Conservation (phyloP, 1,140 invertebrate species). For the Archegozetes longisetosus region DNA sequence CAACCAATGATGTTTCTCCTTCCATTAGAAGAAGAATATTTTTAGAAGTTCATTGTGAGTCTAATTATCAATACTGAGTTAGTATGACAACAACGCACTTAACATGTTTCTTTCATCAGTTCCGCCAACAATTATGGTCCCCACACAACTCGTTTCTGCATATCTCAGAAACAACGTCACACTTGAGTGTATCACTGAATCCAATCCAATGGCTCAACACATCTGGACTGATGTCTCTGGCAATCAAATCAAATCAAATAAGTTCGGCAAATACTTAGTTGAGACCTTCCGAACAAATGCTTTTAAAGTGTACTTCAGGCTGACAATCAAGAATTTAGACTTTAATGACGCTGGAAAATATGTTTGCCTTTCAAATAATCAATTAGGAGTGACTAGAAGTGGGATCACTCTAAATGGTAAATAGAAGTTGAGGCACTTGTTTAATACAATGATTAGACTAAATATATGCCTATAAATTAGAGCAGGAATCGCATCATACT, state of each 20-base stretch:
- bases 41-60: slow-evolving; percentile 87
- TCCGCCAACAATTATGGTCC: slow-evolving; percentile 74
- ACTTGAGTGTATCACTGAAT: slow-evolving; percentile 72
- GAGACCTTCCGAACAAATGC: background rate
- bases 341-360: slow-evolving; percentile 1
- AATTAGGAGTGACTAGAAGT: background rate
- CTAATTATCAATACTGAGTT: too few species aligned
- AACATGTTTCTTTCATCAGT: slow-evolving; percentile 40
- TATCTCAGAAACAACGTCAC: slow-evolving; percentile 60
- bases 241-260: background rate
- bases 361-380: slow-evolving; percentile 1
- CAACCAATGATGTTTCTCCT: slow-evolving; percentile 39
- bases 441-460: too few species aligned
- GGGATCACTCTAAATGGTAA: slow-evolving; percentile 6
- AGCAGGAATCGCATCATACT: too few species aligned
- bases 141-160: slow-evolving; percentile 70
- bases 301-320: slow-evolving; percentile 5
- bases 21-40: slow-evolving; percentile 72
- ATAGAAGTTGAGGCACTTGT: too few species aligned
- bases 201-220: slow-evolving; percentile 73
- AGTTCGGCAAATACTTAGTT: background rate
- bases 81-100: too few species aligned
- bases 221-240: slow-evolving; percentile 47
- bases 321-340: slow-evolving; percentile 1
- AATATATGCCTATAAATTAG: too few species aligned